phyloP scores from a whole-genome alignment of 2,797 vertebrate species.

The Bradypus variegatus region DNA sequence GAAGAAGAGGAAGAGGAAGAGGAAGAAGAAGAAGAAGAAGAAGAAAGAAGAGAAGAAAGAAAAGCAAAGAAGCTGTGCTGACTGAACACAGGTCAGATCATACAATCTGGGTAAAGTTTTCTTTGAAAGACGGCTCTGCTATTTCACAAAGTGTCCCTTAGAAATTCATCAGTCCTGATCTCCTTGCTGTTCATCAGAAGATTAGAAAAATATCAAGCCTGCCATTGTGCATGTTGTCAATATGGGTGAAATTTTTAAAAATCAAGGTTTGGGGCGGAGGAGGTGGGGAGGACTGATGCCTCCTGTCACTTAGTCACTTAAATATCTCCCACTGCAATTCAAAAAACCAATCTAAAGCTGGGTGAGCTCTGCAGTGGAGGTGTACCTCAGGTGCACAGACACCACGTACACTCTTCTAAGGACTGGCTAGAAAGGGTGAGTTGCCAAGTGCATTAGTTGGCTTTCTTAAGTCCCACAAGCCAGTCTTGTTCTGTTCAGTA shows the following conservation, averaged over 20 bases:
- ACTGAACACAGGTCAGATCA: slow-evolving; percentile 24
- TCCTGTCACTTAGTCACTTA: slow-evolving; percentile 55
- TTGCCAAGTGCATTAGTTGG: rapidly evolving
- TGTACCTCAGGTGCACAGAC: background rate
- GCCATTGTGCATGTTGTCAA: background rate
- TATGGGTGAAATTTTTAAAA: background rate
- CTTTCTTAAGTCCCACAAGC: background rate
- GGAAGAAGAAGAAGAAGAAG: background rate
- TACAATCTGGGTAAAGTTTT: background rate
- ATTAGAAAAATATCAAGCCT: background rate
- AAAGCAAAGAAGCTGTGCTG: slow-evolving; percentile 1
- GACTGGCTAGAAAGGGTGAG: background rate
- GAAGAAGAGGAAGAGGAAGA: no score
- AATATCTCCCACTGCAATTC: background rate
- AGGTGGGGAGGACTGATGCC: slow-evolving; percentile 39
- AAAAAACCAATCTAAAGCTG: background rate
- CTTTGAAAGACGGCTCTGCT: slow-evolving; percentile 30
- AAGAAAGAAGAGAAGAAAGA: background rate
- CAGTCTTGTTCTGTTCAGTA: background rate
- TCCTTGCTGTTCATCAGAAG: slow-evolving; percentile 30
- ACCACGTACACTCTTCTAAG: background rate
- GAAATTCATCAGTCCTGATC: slow-evolving; percentile 35
- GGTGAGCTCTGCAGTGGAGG: background rate
- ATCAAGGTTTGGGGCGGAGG: slow-evolving; percentile 26
- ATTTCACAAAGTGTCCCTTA: slow-evolving; percentile 35